Evolutionary conservation across 2,113 vertebrate species (phyloP), one percentile per base, ranked within the genome.

Genomic region (Megaceryle torquata): DNA sequence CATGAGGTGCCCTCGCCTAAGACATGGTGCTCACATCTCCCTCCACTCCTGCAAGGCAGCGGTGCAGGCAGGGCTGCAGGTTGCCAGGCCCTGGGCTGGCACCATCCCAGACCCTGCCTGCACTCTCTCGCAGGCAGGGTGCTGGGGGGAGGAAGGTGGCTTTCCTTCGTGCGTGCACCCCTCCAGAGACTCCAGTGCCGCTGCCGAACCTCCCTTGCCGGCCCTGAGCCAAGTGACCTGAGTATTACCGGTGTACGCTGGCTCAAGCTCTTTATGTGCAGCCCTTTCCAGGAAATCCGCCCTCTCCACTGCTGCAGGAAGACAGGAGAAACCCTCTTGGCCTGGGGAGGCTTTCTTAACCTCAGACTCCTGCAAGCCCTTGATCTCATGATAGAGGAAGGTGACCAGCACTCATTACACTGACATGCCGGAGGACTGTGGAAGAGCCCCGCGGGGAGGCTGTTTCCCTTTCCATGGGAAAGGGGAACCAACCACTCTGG

Each of bases 1-100:
- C 92, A 93, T 97, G 96, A 97, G 97, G 97, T 96, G 93, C 97
- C 95, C 96, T 97, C 91, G 91, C 88, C 94, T 97, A 97, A 97
- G 92, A 86, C 95, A 96, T 91, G 60, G 74, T 91, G 78, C 79
- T 95, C 43, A 2, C 68, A 13, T 61, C 71, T 82, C 82, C 44
- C 37, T 91, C 72, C 81, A 70, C 77, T 78, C 61, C 87, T 59
- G 89, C 53, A 63, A 69, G 87, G 77, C 91, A 88, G 91, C 7
- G 0, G 95, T 84, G 78, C 92, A 94, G 95, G 83, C 96, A 97
- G 20, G 41, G 46, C 90, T 94, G 87, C 85, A n/a, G 82, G 82
- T 85, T 91, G 95, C 92, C 96, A 96, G 92, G 68, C 21, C 56
- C 24, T 37, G 64, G 65, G 65, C 83, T 95, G 96, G 86, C 89